These are phyloP conservation scores for Neoitamus cyanurus DNA, from an alignment of 2,888 invertebrate genomes.

Conservation along the genomic window DNA sequence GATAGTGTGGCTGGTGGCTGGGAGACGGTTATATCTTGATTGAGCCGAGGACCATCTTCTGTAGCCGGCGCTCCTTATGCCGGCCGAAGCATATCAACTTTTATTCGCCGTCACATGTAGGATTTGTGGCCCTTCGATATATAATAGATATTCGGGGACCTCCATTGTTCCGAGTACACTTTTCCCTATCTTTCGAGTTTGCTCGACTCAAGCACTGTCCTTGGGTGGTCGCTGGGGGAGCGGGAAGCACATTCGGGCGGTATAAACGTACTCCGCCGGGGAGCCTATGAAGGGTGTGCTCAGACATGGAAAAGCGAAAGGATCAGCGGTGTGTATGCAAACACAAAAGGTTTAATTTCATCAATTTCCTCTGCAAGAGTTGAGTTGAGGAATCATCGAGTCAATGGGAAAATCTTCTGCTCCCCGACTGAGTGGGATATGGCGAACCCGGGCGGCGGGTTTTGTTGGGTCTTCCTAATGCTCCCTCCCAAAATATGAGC, in stretches of 20 bases:
- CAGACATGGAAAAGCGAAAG: background rate
- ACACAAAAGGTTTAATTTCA: constrained; percentile 40
- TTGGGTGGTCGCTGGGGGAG: background rate
- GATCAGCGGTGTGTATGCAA: constrained; percentile 22
- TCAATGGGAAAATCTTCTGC: background rate
- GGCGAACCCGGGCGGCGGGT: background rate
- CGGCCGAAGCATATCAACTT: constrained; percentile 3
- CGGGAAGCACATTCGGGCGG: background rate
- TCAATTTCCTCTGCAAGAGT: constrained; percentile 19
- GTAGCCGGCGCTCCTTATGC: background rate
- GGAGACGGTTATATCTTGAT: constrained; percentile 10
- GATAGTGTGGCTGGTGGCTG: background rate
- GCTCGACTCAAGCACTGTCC: background rate
- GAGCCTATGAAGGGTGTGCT: background rate
- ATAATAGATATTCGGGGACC: constrained; percentile 17
- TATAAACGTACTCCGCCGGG: background rate
- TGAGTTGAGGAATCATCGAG: background rate
- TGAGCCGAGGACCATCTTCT: constrained; percentile 20
- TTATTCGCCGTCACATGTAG: constrained; percentile 19
- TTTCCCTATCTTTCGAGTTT: constrained; percentile 22
- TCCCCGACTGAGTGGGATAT: background rate
- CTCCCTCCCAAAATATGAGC: background rate
- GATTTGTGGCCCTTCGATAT: constrained; percentile 1
- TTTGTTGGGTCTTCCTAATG: background rate
- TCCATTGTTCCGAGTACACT: constrained; percentile 11